phyloP scores from a whole-genome alignment of 2,797 vertebrate species.

The Anabacerthia variegaticeps region DNA sequence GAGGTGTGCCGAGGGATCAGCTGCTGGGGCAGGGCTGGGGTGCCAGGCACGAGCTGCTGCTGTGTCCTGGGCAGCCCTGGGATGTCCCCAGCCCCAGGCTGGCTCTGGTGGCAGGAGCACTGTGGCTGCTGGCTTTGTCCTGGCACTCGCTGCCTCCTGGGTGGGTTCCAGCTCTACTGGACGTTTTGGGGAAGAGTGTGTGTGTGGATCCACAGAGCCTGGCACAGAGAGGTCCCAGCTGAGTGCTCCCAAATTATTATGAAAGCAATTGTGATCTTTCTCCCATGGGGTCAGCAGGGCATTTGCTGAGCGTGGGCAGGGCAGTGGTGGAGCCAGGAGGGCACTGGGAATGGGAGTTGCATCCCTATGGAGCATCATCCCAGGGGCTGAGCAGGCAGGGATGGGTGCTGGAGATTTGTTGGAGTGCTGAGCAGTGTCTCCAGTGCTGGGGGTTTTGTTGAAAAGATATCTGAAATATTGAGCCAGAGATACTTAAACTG shows the following conservation, averaged over 20 bases:
- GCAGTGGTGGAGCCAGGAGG: accelerated
- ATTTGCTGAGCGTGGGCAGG: accelerated
- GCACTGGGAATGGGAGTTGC: background rate
- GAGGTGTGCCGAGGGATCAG: background rate
- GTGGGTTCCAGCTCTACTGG: background rate
- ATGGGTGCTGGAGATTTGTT: background rate
- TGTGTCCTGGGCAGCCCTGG: background rate
- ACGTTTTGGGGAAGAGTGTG: background rate
- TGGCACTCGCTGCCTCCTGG: accelerated
- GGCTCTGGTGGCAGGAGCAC: background rate
- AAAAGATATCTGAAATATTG: background rate
- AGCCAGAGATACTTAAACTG: background rate
- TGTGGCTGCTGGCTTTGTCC: background rate
- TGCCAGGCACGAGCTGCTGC: background rate
- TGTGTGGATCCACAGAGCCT: background rate
- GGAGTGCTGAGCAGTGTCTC: background rate
- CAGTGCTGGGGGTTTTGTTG: background rate
- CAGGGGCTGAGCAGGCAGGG: accelerated
- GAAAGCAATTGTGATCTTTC: background rate
- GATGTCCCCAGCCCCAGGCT: background rate
- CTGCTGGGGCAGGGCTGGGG: background rate
- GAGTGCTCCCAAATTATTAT: background rate
- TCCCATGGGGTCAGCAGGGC: background rate
- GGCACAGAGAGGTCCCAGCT: accelerated
- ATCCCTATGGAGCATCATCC: background rate